phyloP scores from a whole-genome alignment of 2,113 vertebrate species.

The Bos taurus region DNA sequence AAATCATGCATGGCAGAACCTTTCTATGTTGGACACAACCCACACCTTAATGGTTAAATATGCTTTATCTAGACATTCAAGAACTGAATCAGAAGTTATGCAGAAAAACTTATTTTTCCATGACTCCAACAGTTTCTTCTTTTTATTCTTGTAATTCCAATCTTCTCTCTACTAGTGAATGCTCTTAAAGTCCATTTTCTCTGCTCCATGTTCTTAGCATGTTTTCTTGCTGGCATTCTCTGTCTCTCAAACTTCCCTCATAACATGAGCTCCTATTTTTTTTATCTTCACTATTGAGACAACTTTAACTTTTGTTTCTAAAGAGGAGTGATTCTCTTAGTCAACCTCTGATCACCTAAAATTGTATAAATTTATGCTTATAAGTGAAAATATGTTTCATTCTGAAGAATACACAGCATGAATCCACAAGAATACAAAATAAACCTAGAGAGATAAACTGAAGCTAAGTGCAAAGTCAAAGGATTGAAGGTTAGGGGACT shows the following conservation, averaged over 20 bases:
- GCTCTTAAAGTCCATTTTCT: neutral
- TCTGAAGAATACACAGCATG: neutral
- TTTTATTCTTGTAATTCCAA: neutral
- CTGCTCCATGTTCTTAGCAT: neutral
- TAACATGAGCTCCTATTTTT: neutral
- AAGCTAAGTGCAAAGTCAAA: neutral
- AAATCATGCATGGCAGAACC: neutral
- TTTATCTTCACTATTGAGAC: neutral
- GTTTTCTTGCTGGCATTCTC: neutral
- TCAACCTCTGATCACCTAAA: neutral
- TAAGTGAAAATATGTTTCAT: neutral
- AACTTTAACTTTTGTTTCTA: neutral
- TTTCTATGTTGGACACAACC: neutral
- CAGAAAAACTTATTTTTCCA: neutral
- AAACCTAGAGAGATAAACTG: neutral
- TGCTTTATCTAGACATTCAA: neutral
- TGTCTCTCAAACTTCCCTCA: neutral
- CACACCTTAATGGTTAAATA: neutral
- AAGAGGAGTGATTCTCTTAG: neutral
- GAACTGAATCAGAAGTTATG: neutral
- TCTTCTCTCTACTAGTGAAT: neutral
- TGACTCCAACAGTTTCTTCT: neutral
- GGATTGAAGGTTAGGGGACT: neutral
- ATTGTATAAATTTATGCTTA: neutral
- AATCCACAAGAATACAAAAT: neutral